Conservation (phyloP, 2,797 vertebrate species). For the Gallinago solitaria region DNA sequence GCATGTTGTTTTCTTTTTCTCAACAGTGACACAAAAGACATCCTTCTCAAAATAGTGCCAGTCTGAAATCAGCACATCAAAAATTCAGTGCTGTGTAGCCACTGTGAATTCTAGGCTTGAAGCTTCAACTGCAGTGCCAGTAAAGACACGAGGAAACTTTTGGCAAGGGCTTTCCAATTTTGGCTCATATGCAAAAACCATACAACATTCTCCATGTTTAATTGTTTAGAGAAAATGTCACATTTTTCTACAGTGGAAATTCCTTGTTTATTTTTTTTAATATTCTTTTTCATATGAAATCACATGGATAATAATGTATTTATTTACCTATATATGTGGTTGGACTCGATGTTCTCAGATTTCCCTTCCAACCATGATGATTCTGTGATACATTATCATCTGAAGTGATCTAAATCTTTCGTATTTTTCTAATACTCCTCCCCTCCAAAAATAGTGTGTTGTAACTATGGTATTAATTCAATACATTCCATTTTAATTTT, state of each 20-base stretch:
- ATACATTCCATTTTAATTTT: not conserved
- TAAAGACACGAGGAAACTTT: not conserved
- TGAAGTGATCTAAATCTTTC: not conserved
- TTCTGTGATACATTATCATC: not conserved
- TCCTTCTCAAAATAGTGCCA: not conserved
- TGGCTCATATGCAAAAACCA: not conserved
- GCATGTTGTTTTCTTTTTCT: not conserved
- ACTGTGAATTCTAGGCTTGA: slow-evolving; percentile 4
- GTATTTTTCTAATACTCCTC: not conserved
- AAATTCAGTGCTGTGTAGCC: not conserved
- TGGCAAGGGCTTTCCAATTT: not conserved
- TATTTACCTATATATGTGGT: not conserved
- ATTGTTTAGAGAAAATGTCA: not conserved
- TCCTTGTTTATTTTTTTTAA: not conserved
- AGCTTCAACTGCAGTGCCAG: not conserved
- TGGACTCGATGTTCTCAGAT: too few relatives aligned
- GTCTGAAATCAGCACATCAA: not conserved
- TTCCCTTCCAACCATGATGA: too few relatives aligned
- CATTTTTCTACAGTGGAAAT: not conserved
- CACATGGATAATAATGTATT: not conserved
- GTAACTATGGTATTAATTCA: not conserved
- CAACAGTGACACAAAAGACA: not conserved
- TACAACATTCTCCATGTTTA: not conserved
- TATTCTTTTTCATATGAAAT: not conserved
- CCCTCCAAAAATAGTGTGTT: not conserved